Evolutionary conservation across 2,888 invertebrate genomes (phyloP), one percentile per base, ranked within the genome.

Genomic region (Physocephala rufipes): DNA sequence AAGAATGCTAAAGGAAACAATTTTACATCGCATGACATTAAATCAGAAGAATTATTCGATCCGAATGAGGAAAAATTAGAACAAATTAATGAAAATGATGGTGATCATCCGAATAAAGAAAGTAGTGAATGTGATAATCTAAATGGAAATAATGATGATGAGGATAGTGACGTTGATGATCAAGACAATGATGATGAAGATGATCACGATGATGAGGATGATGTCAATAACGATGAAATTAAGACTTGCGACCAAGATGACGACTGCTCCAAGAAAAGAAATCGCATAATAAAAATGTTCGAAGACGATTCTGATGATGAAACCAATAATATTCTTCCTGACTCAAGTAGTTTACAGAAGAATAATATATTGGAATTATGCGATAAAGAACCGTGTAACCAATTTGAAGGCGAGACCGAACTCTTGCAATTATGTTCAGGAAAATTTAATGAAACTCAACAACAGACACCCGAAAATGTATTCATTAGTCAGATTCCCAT

Each of bases 391-490:
- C 24, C 61, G 74, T 45, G 15, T 53, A 78, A 78, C 12, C 76
- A 77, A 2, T 78, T 77, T 55, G 80, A 81, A 68, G 80, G 80
- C 15, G 88, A 88, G 51, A 88, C 87, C 72, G 88, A 89, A 76
- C 79, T 90, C 5, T 77, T 88, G 59, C 88, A 85, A 5, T 79
- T 90, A 16, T 90, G 90, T 76, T 90, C 90, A 5, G 90, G 90
- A 1, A 87, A 88, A 72, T 90, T 90, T 79, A 88, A 87, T 74
- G 88, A 87, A 9, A 78, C 84, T 0, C 80, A 82, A 72, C 78
- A 79, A n/a, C n/a, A n/a, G 51, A 59, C 76, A 2, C 53, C 70
- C 1, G 12, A 16, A 4, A 71, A 64, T 1, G 74, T 80, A 5
- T 62, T 82, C 0, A 83, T 84, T 28, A 84, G 83, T 62, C 84